Conservation (phyloP, 2,797 vertebrate genomes). For the Furcifer pardalis region DNA sequence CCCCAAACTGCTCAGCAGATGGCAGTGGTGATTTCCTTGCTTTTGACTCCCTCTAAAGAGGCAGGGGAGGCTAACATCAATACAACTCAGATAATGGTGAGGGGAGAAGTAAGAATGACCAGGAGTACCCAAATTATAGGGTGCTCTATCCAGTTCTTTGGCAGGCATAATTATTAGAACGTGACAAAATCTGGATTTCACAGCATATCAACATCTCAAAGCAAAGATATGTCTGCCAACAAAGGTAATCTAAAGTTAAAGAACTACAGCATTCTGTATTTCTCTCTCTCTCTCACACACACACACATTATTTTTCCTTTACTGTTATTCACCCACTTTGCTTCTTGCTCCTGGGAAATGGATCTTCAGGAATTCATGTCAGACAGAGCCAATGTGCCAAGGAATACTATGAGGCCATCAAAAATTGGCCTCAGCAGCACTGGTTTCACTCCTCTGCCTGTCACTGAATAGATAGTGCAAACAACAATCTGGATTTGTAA, state of each 20-base stretch:
- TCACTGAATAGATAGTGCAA: too few relatives aligned
- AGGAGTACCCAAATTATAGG: not conserved
- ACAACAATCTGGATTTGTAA: too few relatives aligned
- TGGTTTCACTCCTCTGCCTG: too few relatives aligned
- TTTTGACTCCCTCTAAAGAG: not conserved
- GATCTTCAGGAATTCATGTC: too few relatives aligned
- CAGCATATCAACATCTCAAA: not conserved
- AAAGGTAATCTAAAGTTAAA: too few relatives aligned
- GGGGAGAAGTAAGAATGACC: not conserved
- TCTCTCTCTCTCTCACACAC: too few relatives aligned
- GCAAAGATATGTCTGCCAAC: too few relatives aligned
- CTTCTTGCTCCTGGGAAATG: too few relatives aligned
- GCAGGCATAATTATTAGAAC: not conserved
- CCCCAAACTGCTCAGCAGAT: conserved; percentile 41
- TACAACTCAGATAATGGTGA: not conserved
- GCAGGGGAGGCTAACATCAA: not conserved
- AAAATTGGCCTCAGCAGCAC: too few relatives aligned
- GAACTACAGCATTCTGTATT: too few relatives aligned
- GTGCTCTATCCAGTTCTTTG: not conserved
- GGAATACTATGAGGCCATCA: too few relatives aligned
- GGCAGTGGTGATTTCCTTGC: conserved; percentile 39
- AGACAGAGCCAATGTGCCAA: too few relatives aligned
- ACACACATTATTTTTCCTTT: not conserved
- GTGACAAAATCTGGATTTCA: not conserved
- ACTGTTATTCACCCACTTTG: not conserved